These are phyloP conservation scores for Galemys pyrenaicus DNA, from an alignment of 2,113 vertebrate species.

Conservation along the genomic window DNA sequence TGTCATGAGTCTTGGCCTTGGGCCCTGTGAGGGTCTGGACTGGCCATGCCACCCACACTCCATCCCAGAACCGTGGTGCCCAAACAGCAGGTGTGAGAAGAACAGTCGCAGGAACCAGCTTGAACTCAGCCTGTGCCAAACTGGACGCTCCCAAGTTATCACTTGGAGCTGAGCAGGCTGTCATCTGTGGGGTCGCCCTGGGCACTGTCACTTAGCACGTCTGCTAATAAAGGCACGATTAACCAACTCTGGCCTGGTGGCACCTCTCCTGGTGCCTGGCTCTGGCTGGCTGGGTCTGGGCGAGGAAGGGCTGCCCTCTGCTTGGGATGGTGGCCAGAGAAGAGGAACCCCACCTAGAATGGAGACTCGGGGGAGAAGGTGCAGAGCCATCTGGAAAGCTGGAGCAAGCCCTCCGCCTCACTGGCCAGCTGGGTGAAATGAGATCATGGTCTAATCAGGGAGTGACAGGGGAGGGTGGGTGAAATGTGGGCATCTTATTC, in stretches of 20 bases:
- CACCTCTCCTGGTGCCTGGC: slow-evolving; percentile 45
- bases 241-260: slow-evolving; percentile 43
- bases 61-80: neutral
- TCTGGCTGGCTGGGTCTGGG: neutral
- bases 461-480: neutral
- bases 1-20: neutral
- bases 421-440: slow-evolving; percentile 56
- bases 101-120: neutral
- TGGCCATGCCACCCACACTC: neutral
- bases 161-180: neutral
- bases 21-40: neutral
- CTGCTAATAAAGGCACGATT: slow-evolving; percentile 69
- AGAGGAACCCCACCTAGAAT: neutral
- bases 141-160: neutral
- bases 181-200: slow-evolving; percentile 59
- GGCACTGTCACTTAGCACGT: neutral
- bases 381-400: slow-evolving; percentile 61
- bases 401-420: neutral
- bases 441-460: neutral
- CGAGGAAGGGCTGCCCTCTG: neutral
- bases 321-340: slow-evolving; percentile 41
- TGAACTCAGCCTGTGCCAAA: neutral
- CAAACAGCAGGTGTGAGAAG: neutral
- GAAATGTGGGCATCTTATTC: neutral
- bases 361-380: neutral